A percentile compares a stretch with the other conserved stretches of the same genome.
Evolutionary conservation across 2,888 invertebrate genomes (phyloP).

Genomic region (Drosophila anceps): DNA sequence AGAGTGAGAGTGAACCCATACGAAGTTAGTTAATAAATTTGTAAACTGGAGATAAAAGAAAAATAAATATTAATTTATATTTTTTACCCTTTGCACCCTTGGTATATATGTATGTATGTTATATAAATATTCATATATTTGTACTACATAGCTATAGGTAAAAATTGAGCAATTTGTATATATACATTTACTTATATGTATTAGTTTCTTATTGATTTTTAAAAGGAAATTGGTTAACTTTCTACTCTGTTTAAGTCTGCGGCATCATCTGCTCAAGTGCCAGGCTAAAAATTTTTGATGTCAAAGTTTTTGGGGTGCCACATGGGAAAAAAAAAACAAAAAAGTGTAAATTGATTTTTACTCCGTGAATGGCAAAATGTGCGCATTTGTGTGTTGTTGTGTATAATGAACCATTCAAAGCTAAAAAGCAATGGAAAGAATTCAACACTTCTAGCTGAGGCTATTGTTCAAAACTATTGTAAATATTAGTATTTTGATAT

Average conservation of each 20-base stretch:
- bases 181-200: neutral
- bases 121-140: neutral
- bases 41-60: neutral
- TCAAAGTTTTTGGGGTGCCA: slow-evolving; percentile 37
- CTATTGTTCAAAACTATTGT: neutral
- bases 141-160: no score
- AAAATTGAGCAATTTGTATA: no score
- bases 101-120: no score
- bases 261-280: slow-evolving; percentile 52
- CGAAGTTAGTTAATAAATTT: neutral
- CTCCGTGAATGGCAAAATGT: slow-evolving; percentile 25
- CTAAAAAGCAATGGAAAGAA: slow-evolving; percentile 19
- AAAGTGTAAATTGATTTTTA: slow-evolving; percentile 74
- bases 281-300: slow-evolving; percentile 49
- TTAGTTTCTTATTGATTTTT: slow-evolving; percentile 26
- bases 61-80: neutral
- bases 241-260: slow-evolving; percentile 9
- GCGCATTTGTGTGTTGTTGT: slow-evolving; percentile 27
- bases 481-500: neutral
- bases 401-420: slow-evolving; percentile 38
- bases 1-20: neutral
- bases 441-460: slow-evolving; percentile 15
- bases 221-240: slow-evolving; percentile 40
- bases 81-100: no score
- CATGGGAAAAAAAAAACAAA: slow-evolving; percentile 29